A percentile compares a stretch with the other conserved stretches of the same genome.
Conservation (phyloP, 2,888 invertebrate species). For the Metacarcinus magister region DNA sequence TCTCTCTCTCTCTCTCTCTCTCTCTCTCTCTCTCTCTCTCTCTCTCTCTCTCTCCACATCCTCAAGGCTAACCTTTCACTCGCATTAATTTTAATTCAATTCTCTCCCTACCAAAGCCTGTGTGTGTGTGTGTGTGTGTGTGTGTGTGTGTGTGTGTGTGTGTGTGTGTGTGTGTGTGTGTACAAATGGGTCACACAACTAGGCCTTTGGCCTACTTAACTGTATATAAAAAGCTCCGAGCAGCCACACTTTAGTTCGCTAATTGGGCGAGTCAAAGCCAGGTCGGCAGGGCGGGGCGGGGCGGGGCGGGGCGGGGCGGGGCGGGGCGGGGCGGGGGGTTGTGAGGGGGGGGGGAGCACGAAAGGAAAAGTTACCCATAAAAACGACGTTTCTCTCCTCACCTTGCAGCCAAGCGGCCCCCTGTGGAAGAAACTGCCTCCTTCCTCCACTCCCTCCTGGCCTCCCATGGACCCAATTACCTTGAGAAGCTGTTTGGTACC, state of each 20-base stretch:
- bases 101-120: not conserved
- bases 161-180: too few relatives aligned
- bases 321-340: not conserved
- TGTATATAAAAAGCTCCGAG: too few relatives aligned
- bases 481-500: slow-evolving; percentile 97
- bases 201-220: too few relatives aligned
- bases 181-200: too few relatives aligned
- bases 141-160: too few relatives aligned
- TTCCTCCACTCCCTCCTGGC: slow-evolving; percentile 96
- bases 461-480: slow-evolving; percentile 97
- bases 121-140: not conserved
- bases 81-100: too few relatives aligned
- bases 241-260: too few relatives aligned
- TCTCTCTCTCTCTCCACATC: not conserved
- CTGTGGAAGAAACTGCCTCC: slow-evolving; percentile 97
- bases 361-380: not conserved
- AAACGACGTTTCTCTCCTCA: not conserved
- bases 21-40: not conserved
- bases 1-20: too few relatives aligned
- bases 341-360: not conserved
- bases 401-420: slow-evolving; percentile 93
- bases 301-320: too few relatives aligned
- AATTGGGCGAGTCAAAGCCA: too few relatives aligned
- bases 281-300: too few relatives aligned
- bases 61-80: not conserved